Percentiles rank a stretch among this genome's conserved stretches.
These are phyloP conservation scores for Creontiades dilutus DNA, from an alignment of 2,888 invertebrate genomes.

Conservation along the genomic window DNA sequence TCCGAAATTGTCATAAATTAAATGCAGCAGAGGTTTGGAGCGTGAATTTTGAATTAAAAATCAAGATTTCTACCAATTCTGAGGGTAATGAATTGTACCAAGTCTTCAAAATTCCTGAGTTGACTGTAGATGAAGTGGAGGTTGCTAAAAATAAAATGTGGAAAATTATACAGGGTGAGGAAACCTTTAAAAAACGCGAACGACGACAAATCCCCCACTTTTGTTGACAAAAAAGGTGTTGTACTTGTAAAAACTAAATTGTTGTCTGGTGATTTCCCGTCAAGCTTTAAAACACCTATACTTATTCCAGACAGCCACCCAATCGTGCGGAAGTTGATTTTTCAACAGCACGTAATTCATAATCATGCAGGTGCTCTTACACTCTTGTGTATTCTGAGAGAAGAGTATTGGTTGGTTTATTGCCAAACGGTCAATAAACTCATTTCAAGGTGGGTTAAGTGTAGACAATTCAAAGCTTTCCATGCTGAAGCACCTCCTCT, in stretches of 20 bases:
- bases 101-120: background rate
- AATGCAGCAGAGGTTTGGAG: background rate
- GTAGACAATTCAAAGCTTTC: conserved; percentile 75
- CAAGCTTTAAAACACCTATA: conserved; percentile 59
- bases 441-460: conserved; percentile 49
- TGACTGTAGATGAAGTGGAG: background rate
- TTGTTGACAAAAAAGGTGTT: background rate
- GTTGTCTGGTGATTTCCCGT: background rate
- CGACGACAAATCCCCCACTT: too few species aligned
- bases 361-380: conserved; percentile 29
- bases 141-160: background rate
- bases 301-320: conserved; percentile 50
- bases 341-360: background rate
- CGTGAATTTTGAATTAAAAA: background rate
- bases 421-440: conserved; percentile 65
- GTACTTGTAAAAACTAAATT: conserved; percentile 55
- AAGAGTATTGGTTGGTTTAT: conserved; percentile 57
- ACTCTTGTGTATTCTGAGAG: conserved; percentile 53
- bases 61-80: background rate
- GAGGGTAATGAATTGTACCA: background rate
- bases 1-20: conserved; percentile 5
- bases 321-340: conserved; percentile 31
- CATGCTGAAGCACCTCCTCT: conserved; percentile 75
- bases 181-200: too few species aligned
- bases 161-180: too few species aligned